A percentile compares a stretch with the other conserved stretches of the same genome.
phyloP scores from a whole-genome alignment of 2,797 vertebrate species.

The Peromyscus attwateri region DNA sequence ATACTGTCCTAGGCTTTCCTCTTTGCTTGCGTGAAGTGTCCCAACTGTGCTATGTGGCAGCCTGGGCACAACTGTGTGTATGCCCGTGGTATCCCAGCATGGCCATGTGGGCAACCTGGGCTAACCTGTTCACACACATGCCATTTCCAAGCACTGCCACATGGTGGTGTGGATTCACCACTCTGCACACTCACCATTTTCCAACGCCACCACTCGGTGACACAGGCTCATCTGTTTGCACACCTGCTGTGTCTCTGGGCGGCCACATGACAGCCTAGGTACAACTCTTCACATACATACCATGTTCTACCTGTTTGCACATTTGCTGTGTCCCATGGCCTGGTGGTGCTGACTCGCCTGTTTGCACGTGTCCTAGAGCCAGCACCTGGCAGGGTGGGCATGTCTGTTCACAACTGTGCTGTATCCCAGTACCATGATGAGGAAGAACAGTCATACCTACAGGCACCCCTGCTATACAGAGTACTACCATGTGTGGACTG shows the following conservation, averaged over 20 bases:
- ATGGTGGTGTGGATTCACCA: not conserved
- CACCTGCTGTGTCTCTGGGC: not conserved
- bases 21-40: not conserved
- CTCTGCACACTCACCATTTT: not conserved
- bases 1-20: not conserved
- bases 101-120: not conserved
- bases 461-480: not conserved
- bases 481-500: not conserved
- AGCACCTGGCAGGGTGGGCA: not conserved
- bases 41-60: not conserved
- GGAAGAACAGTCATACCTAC: not conserved
- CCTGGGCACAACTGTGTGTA: not conserved
- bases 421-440: fast-evolving
- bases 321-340: not conserved
- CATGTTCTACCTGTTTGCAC: not conserved
- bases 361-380: not conserved
- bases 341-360: not conserved
- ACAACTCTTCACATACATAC: not conserved
- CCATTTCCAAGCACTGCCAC: not conserved
- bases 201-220: too few species aligned
- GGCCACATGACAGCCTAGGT: not conserved
- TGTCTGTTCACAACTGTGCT: not conserved
- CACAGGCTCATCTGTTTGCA: not conserved
- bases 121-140: not conserved
- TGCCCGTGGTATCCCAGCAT: not conserved